phyloP scores from a whole-genome alignment of 92 coral and sea anemone species.

The Porites evermanni region DNA sequence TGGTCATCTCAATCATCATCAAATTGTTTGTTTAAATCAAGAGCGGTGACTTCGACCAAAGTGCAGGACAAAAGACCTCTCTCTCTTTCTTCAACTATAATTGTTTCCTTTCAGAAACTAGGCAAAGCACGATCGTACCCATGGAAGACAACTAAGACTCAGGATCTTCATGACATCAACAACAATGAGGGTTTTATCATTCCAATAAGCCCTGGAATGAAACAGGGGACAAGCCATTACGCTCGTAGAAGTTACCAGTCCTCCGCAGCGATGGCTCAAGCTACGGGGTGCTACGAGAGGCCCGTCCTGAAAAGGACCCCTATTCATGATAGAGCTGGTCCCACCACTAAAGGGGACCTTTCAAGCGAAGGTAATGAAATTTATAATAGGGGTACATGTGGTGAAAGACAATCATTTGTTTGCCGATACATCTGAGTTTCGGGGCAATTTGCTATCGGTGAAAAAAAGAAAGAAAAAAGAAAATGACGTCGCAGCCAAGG shows the following conservation, averaged over 20 bases:
- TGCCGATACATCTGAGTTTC: too few species aligned
- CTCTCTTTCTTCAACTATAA: too few species aligned
- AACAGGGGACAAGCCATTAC: background rate
- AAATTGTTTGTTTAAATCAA: too few species aligned
- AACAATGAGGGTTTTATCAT: conserved; percentile 38
- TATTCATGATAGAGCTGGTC: background rate
- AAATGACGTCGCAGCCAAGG: too few species aligned
- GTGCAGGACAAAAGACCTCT: too few species aligned
- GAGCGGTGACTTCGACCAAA: too few species aligned
- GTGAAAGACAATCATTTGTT: too few species aligned
- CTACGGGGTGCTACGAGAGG: background rate
- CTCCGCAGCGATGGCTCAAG: background rate
- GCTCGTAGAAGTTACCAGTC: background rate
- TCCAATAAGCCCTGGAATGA: background rate
- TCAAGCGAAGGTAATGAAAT: conserved; percentile 3
- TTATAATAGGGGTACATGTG: too few species aligned
- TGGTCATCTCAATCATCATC: too few species aligned
- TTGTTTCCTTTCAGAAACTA: background rate
- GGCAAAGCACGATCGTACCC: conserved; percentile 24
- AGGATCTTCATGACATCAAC: conserved; percentile 36
- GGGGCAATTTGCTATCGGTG: too few species aligned
- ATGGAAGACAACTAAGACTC: conserved; percentile 21
- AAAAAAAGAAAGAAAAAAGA: too few species aligned
- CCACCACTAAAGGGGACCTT: background rate
- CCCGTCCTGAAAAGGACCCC: conserved; percentile 18